Conservation (phyloP, 2,113 vertebrate species). For the Corvus hawaiiensis region DNA sequence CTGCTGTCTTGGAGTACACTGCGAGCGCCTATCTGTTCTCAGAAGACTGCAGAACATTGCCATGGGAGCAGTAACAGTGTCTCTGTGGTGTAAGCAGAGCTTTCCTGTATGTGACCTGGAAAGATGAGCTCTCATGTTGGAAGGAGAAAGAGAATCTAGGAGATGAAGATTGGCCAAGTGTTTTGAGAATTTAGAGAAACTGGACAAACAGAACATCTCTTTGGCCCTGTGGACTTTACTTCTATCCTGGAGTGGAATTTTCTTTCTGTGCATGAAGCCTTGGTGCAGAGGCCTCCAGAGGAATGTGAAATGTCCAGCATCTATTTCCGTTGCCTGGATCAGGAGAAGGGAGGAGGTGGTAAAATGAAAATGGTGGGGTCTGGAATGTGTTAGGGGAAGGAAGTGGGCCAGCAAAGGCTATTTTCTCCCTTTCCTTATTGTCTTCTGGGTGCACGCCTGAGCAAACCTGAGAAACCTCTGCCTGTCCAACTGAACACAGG, state of each 20-base stretch:
- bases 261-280: neutral
- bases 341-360: neutral
- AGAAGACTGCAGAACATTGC: neutral
- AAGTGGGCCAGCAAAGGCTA: neutral
- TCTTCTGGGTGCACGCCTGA: neutral
- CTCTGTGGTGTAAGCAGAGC: neutral
- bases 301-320: neutral
- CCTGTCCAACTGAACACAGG: neutral
- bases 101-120: neutral
- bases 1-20: conserved; percentile 23
- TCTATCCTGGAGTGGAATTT: neutral
- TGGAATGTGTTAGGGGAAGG: neutral
- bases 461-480: neutral
- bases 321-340: neutral
- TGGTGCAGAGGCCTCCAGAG: neutral
- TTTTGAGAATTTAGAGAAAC: neutral
- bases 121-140: neutral
- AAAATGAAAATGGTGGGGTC: neutral
- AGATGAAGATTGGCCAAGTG: neutral
- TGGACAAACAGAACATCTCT: neutral
- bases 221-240: neutral
- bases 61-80: neutral
- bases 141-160: neutral
- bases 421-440: neutral
- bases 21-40: conserved; percentile 5